A percentile compares a stretch with the other conserved stretches of the same genome.
These are phyloP conservation scores for Drosophila cracens DNA, from an alignment of 2,888 invertebrate genomes.

Conservation along the genomic window DNA sequence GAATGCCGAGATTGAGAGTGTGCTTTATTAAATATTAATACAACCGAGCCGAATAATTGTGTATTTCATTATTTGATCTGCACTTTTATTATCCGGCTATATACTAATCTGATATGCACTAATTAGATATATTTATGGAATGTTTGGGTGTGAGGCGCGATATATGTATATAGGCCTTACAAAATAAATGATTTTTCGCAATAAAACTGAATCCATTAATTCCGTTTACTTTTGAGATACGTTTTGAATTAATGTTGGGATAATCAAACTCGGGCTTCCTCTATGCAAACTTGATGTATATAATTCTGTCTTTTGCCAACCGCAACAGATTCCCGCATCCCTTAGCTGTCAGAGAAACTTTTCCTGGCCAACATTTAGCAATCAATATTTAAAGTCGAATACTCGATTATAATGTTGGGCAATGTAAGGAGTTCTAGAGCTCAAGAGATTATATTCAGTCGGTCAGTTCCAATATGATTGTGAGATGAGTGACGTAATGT, in stretches of 20 bases:
- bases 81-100: neutral
- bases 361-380: neutral
- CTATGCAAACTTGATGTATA: neutral
- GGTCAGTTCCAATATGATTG: neutral
- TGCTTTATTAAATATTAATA: conserved; percentile 40
- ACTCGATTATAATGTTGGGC: neutral
- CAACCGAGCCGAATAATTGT: conserved; percentile 19
- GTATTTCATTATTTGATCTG: neutral
- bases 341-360: neutral
- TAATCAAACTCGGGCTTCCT: too few relatives aligned
- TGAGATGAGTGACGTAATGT: neutral
- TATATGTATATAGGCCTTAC: too few relatives aligned
- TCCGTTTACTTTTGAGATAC: too few relatives aligned
- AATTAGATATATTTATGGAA: neutral
- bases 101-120: neutral
- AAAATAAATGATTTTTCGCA: too few relatives aligned
- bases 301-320: too few relatives aligned
- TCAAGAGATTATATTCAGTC: neutral
- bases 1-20: conserved; percentile 29
- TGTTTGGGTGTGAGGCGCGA: neutral
- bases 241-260: too few relatives aligned
- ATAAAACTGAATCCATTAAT: too few relatives aligned
- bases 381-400: neutral
- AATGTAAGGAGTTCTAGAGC: neutral
- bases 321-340: neutral